These are phyloP conservation scores for Halcyon malimbica DNA, from an alignment of 2,113 vertebrate genomes.

Conservation along the genomic window DNA sequence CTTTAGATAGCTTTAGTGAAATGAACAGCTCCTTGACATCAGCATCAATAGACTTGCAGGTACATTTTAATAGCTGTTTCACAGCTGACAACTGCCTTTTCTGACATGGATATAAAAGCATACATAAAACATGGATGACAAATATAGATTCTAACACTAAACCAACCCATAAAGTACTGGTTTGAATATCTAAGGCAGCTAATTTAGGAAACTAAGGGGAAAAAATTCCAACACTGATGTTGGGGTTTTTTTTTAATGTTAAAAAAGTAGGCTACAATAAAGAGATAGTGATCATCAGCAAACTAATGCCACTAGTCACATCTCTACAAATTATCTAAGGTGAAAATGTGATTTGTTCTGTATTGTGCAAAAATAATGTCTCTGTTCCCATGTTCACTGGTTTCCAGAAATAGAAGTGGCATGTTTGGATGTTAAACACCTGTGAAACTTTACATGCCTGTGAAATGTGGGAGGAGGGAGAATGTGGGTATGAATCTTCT, in stretches of 20 bases:
- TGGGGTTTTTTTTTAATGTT: not conserved
- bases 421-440: not conserved
- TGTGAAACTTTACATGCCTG: not conserved
- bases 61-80: constrained; percentile 51
- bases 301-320: not conserved
- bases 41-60: constrained; percentile 91
- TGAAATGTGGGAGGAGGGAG: not conserved
- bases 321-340: not conserved
- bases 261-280: not conserved
- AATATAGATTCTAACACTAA: not conserved
- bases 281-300: not conserved
- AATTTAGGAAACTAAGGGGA: not conserved
- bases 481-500: not conserved
- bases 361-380: not conserved
- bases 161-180: not conserved
- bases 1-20: constrained; percentile 90
- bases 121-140: not conserved
- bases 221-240: not conserved
- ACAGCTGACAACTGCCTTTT: constrained; percentile 16
- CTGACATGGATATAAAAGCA: constrained; percentile 14
- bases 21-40: constrained; percentile 90
- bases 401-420: not conserved
- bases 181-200: not conserved
- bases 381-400: not conserved
- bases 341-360: not conserved